A percentile compares a stretch with the other conserved stretches of the same genome.
Evolutionary conservation across 1,140 invertebrate genomes (phyloP).

Genomic region (Orchestia grillus): DNA sequence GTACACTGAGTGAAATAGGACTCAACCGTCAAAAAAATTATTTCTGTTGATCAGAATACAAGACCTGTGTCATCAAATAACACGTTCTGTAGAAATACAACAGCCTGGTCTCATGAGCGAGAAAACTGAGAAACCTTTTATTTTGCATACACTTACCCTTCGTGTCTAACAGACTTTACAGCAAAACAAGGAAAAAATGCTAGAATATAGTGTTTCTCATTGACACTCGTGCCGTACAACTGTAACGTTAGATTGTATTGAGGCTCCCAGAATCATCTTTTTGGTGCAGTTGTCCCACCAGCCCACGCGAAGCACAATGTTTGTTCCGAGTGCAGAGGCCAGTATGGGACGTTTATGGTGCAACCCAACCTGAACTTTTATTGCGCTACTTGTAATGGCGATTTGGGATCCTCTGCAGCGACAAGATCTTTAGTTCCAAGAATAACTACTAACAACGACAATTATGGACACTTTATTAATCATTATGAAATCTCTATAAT

Average conservation of each 20-base stretch:
- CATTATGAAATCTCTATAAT: background rate
- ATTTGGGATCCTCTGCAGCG: background rate
- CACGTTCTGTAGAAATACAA: background rate
- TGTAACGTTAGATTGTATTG: too few species aligned
- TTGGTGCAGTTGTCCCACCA: background rate
- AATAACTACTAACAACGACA: background rate
- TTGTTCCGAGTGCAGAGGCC: background rate
- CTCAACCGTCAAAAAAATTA: background rate
- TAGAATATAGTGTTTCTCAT: background rate
- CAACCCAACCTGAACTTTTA: background rate
- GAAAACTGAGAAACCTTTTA: background rate
- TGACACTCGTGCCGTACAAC: background rate
- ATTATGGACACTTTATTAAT: background rate
- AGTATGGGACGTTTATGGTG: background rate
- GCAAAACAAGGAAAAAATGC: background rate
- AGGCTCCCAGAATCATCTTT: background rate
- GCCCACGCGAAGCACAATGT: background rate
- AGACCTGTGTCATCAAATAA: background rate
- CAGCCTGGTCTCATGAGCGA: background rate
- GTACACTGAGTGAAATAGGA: too few species aligned
- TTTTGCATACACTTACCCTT: background rate
- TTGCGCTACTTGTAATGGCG: background rate
- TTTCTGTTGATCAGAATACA: background rate
- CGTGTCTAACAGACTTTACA: background rate
- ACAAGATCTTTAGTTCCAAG: background rate